Evolutionary conservation across 2,888 invertebrate species (phyloP), one percentile per base, ranked within the genome.

Genomic region (Agrotis exclamationis): DNA sequence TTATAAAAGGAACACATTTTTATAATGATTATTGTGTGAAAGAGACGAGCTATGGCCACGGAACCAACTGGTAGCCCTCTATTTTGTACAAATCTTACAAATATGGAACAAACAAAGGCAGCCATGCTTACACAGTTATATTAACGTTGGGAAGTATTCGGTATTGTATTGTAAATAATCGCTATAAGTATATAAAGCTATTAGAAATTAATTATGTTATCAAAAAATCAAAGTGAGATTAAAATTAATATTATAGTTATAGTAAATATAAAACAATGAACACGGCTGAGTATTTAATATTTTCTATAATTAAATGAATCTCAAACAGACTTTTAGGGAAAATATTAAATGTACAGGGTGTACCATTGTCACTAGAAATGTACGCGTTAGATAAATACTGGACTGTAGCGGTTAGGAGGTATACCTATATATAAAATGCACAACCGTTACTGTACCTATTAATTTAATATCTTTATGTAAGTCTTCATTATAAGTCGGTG

Each of bases 161-260:
- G 86, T 91, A 92, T 80, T 76, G 79, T 84, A 88, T 64, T 96
- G 95, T 95, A 95, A 92, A 96, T 95, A 94, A 90, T 92, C 84
- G 93, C 93, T 93, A 90, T 91, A 93, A 90, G 89, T 91, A 93
- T 90, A 93, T 91, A 89, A 93, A 90, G 93, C 93, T 95, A 94
- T 89, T 90, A 92, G 93, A 88, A 89, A 85, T 85, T 93, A 94
- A 93, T 93, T 94, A 94, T 91, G 89, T 92, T 94, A 95, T 95
- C 94, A 94, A 94, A 88, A 85, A 93, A 92, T 92, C 93, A 95
- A 72, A 72, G 96, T 96, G 96, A 96, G 96, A 96, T 95, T 96
- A 96, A 93, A 93, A 88, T 94, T 93, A 93, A 94, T 87, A 88
- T 84, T 85, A 92, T 91, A 94, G 92, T 74, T 83, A 89, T 93